phyloP scores from a whole-genome alignment of 2,113 vertebrate genomes.

The Bettongia penicillata region DNA sequence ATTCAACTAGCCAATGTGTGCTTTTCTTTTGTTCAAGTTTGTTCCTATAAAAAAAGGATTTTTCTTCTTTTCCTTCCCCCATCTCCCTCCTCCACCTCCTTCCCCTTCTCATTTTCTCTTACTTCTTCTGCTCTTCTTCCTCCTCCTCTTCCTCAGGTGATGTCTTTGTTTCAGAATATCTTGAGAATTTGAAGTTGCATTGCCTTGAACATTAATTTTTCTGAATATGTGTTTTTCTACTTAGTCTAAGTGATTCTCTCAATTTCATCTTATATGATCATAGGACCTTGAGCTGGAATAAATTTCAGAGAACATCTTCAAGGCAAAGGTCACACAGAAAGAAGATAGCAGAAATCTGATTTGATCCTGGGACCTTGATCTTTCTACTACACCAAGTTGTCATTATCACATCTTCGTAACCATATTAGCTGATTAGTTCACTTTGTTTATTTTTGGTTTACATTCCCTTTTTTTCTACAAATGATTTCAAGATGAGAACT shows the following conservation, averaged over 20 bases:
- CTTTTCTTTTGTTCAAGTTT: too few relatives aligned
- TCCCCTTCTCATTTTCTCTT: too few relatives aligned
- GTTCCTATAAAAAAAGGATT: too few relatives aligned
- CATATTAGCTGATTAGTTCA: background rate
- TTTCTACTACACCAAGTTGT: background rate
- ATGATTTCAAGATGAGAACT: background rate
- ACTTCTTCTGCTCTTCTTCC: too few relatives aligned
- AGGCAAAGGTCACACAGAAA: background rate
- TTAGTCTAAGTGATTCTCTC: background rate
- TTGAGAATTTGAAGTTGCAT: background rate
- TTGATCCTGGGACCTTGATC: background rate
- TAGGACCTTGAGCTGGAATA: background rate
- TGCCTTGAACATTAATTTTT: background rate
- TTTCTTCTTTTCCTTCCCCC: too few relatives aligned
- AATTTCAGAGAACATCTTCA: background rate
- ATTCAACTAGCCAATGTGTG: too few relatives aligned
- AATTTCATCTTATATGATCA: background rate
- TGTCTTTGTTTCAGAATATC: background rate
- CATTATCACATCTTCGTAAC: background rate
- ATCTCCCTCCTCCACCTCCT: too few relatives aligned
- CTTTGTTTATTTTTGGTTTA: background rate
- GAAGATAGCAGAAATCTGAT: background rate
- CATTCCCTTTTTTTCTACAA: background rate
- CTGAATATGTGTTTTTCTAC: background rate
- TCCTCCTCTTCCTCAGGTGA: background rate